Conservation (phyloP, 2,113 vertebrate species). For the Genyomyrus donnyi region DNA sequence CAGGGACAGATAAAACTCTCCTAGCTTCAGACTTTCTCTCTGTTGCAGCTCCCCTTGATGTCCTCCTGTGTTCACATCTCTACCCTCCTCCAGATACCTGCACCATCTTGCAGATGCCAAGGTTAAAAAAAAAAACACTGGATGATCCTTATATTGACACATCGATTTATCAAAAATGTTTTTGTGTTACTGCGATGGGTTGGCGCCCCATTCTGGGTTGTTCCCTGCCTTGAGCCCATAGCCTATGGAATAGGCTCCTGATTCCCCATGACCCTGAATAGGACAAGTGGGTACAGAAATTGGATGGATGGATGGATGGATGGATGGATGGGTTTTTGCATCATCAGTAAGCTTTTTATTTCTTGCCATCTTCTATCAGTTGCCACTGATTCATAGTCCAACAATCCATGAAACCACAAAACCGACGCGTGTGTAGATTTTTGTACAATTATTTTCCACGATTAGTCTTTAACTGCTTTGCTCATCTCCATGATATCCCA, state of each 20-base stretch:
- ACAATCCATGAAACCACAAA: background rate
- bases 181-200: background rate
- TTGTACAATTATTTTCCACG: background rate
- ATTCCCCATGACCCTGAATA: background rate
- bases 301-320: background rate
- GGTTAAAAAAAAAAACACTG: background rate
- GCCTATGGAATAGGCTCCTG: background rate
- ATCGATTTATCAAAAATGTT: background rate
- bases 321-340: background rate
- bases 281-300: background rate
- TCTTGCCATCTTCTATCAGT: background rate
- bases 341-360: background rate
- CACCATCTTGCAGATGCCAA: constrained; percentile 7
- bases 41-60: background rate
- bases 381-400: background rate
- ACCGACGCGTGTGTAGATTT: background rate
- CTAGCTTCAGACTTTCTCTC: background rate
- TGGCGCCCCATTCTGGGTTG: background rate
- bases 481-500: background rate
- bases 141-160: background rate
- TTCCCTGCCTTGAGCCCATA: background rate
- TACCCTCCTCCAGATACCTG: background rate
- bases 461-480: background rate
- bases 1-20: constrained; percentile 2
- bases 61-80: background rate